Evolutionary conservation across 92 coral and sea anemone genomes (phyloP).

Genomic region (Zoanthus gigantus): DNA sequence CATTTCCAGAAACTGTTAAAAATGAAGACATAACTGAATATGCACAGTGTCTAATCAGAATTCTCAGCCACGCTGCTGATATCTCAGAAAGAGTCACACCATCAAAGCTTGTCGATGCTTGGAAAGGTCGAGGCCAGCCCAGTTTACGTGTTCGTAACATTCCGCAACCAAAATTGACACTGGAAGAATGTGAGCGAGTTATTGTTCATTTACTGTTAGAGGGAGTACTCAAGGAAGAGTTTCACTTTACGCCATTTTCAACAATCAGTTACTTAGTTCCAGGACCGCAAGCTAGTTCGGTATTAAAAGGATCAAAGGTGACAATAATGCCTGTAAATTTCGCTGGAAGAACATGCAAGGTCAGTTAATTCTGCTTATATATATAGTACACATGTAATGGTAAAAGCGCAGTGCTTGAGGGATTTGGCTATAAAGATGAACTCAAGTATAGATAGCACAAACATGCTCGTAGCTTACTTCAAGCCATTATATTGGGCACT

Average conservation of each 20-base stretch:
- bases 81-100: slow-evolving; percentile 90
- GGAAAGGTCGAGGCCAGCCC: slow-evolving; percentile 88
- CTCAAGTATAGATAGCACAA: too few species aligned
- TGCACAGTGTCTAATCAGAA: slow-evolving; percentile 71
- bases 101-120: slow-evolving; percentile 88
- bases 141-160: slow-evolving; percentile 74
- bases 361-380: background rate
- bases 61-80: slow-evolving; percentile 80
- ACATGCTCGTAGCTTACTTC: too few species aligned
- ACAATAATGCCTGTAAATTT: slow-evolving; percentile 65
- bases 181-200: slow-evolving; percentile 87
- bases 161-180: slow-evolving; percentile 74
- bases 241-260: slow-evolving; percentile 94
- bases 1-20: slow-evolving; percentile 25
- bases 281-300: slow-evolving; percentile 78
- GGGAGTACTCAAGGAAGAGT: slow-evolving; percentile 90
- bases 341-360: slow-evolving; percentile 37
- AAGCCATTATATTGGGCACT: too few species aligned
- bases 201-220: slow-evolving; percentile 79
- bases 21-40: slow-evolving; percentile 72
- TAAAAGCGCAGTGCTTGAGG: too few species aligned
- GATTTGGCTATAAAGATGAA: too few species aligned
- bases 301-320: slow-evolving; percentile 62
- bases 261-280: slow-evolving; percentile 93
- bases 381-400: too few species aligned